Base-by-base conservation (phyloP, 1,140 invertebrate genomes). In the Coboldia fuscipes region DNA sequence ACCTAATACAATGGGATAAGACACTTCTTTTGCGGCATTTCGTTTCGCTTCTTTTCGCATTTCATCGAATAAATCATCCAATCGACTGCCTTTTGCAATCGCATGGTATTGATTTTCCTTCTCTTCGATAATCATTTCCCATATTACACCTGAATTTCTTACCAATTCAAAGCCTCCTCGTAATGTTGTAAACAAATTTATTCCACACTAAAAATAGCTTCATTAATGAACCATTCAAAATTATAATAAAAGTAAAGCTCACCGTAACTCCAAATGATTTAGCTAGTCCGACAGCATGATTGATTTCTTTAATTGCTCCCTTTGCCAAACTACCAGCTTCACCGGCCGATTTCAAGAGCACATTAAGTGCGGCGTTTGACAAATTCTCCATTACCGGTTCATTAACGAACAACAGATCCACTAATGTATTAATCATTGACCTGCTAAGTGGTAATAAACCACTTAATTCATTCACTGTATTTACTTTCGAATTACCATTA, bases 261-360 rank as follows among this genome's bases (percentile, higher is more conserved):
- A 85, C 75, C 48, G 72, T 75, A 3, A 84, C 66, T 2, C 80
- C 83, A 16, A 88, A 58, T 18, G 63, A 58, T 43, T 71, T 64
- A 9, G 75, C 66, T 46, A 77, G 57, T 15, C 61, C 59, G 22
- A 74, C 70, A 2, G 88, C 68, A 4, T 56, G 58, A 45, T 86
- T 73, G 28, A 90, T 59, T 38, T 85, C 75, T 34, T 67, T 56
- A 1, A 89, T 41, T 1, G 69, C 80, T 43, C 72, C 61, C 30
- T 73, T 74, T 3, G 74, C 72, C 4, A 74, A 47, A 10, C 57
- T 57, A 10, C 66, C 63, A 14, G 68, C 68, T 45, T 76, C 70
- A 3, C 66, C 63, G n/a, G n/a, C n/a, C n/a, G n/a, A n/a, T n/a
- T n/a, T n/a, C n/a, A n/a, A n/a, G n/a, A n/a, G n/a, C n/a, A n/a